Evolutionary conservation across 2,797 vertebrate genomes (phyloP), one percentile per base, ranked within the genome.

Genomic region (Vipera latastei): DNA sequence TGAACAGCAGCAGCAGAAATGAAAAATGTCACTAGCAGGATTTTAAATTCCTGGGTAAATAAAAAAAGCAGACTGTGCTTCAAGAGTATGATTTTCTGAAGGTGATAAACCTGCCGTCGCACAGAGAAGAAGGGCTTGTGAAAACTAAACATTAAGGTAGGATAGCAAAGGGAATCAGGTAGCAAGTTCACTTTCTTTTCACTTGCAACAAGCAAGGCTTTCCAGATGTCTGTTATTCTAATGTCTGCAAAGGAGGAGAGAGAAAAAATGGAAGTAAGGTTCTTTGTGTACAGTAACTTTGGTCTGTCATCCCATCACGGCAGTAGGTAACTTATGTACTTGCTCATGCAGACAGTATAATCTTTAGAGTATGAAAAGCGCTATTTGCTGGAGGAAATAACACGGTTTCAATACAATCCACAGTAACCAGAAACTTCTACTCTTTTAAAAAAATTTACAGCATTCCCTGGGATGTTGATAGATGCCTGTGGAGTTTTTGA

Each of bases 201-300:
- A 26, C 53, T 87, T 32, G 44, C 7, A 73, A 87, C 55, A 51
- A 73, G 63, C 22, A 60, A n/a, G 22, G 7, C 53, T 9, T 57
- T 87, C 73, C 38, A 90, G 92, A 57, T 90, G 53, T 65, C 83
- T 60, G 16, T 90, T 93, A 93, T 59, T 90, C 53, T 86, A 87
- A 44, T 4, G 9, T 69, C 57, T 86, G 26, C 2, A n/a, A 93
- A 88, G 44, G 53, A 60, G 32, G 20, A 9, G 57, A 2, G 16
- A 44, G 12, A 57, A 57, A 59, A 86, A 87, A 59, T 13, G 38
- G 60, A 90, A 73, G 59, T 32, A 89, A 89, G 69, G n/a, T 63
- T 60, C 88, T 91, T 88, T 63, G 86, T 93, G 56, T 60, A 38
- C 44, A 78, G 28, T 51, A 61, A 69, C 89, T 90, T 90, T 92